Percentiles rank a stretch among this genome's conserved stretches.
phyloP scores from a whole-genome alignment of 2,113 vertebrate genomes.

The Dolichallabes microphthalmus region DNA sequence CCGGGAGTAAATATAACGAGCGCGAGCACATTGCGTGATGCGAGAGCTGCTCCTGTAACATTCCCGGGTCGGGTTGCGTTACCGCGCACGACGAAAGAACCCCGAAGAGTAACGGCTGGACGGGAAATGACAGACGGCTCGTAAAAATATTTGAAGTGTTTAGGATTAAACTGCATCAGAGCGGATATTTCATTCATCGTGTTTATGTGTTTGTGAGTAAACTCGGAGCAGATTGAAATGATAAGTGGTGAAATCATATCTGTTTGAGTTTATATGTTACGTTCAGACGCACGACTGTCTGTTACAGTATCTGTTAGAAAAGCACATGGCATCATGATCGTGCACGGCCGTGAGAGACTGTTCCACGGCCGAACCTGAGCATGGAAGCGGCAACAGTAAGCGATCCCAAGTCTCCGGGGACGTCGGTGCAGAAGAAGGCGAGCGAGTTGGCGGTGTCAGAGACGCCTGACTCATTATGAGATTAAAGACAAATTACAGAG shows the following conservation, averaged over 20 bases:
- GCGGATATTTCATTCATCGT: not conserved
- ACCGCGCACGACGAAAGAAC: not conserved
- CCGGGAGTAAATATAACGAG: constrained; percentile 26
- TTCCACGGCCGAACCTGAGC: not conserved
- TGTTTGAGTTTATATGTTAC: no score
- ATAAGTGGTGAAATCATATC: not conserved
- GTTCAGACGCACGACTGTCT: no score
- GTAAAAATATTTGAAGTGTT: not conserved
- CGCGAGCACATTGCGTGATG: not conserved
- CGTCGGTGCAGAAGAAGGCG: not conserved
- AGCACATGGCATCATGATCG: not conserved
- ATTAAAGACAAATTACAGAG: constrained; percentile 11
- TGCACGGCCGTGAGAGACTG: not conserved
- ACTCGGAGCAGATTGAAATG: not conserved
- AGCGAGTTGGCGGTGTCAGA: not conserved
- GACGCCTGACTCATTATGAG: not conserved
- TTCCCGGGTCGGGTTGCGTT: constrained; percentile 17
- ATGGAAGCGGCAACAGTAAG: not conserved
- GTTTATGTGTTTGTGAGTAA: not conserved
- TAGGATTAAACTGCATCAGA: not conserved
- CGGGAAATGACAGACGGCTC: not conserved
- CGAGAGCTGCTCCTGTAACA: constrained; percentile 13
- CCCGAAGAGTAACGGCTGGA: not conserved
- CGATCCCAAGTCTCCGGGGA: not conserved
- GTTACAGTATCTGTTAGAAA: not conserved